phyloP scores from a whole-genome alignment of 1,140 invertebrate species.

The Probaryconus sp. region DNA sequence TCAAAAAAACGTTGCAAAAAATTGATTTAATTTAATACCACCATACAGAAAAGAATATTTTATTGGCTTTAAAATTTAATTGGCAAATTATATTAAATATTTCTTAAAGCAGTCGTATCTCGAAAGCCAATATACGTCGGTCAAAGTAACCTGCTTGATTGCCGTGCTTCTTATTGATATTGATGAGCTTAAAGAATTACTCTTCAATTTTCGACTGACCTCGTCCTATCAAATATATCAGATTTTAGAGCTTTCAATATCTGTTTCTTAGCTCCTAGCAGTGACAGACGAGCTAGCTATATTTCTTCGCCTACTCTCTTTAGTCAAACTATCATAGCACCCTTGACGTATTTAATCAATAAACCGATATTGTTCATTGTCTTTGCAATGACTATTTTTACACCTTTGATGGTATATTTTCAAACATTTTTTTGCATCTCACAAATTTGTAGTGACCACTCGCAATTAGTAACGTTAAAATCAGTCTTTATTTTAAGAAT shows the following conservation, averaged over 20 bases:
- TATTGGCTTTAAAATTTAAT: no score
- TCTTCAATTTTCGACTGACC: conserved; percentile 2
- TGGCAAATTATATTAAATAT: conserved; percentile 6
- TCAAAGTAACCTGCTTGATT: conserved; percentile 1
- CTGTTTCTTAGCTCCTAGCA: conserved; percentile 13
- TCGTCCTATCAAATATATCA: conserved; percentile 4
- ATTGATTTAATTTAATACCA: no score
- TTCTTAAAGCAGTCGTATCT: no score
- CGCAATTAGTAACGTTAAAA: no score
- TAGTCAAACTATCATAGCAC: conserved; percentile 14
- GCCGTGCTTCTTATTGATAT: conserved; percentile 18
- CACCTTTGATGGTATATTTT: neutral
- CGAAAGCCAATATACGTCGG: neutral
- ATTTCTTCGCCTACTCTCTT: conserved; percentile 14
- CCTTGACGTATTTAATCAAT: conserved; percentile 38
- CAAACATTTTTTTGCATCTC: neutral
- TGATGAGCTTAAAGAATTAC: conserved; percentile 6
- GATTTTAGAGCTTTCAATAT: conserved; percentile 5
- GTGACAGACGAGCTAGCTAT: conserved; percentile 12
- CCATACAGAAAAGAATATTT: no score
- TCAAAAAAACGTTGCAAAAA: no score
- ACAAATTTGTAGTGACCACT: neutral
- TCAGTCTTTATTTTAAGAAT: no score
- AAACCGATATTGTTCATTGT: conserved; percentile 44
- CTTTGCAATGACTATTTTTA: conserved; percentile 44